A percentile compares a stretch with the other conserved stretches of the same genome.
phyloP scores from a whole-genome alignment of 92 coral and sea anemone genomes.

The Anthopleura xanthogrammica region DNA sequence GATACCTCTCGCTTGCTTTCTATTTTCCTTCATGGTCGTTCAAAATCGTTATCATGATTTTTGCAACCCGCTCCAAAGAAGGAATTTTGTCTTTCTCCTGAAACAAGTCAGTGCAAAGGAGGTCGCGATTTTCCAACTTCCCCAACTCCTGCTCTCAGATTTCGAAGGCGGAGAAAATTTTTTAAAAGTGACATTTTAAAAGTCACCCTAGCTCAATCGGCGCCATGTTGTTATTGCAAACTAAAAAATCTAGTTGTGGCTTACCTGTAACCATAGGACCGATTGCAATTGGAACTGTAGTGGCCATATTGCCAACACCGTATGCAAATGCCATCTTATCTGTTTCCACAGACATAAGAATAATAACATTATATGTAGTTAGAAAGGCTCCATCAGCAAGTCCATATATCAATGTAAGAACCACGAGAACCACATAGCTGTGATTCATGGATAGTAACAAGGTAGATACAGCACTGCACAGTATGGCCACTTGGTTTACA shows the following conservation, averaged over 20 bases:
- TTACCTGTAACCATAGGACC: conserved; percentile 28
- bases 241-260: background rate
- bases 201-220: no score
- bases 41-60: no score
- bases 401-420: conserved; percentile 19
- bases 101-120: no score
- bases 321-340: conserved; percentile 18
- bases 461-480: conserved; percentile 13
- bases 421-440: conserved; percentile 23
- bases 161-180: no score
- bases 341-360: background rate
- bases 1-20: no score
- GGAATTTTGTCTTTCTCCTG: no score
- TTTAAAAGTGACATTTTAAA: no score
- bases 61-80: no score
- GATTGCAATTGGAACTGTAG: background rate
- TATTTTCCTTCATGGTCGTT: no score
- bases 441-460: conserved; percentile 2
- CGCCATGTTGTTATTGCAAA: no score
- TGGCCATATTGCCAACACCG: conserved; percentile 17
- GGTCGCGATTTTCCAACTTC: no score
- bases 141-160: no score
- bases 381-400: conserved; percentile 25
- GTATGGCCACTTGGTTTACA: conserved; percentile 6
- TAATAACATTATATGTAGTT: conserved; percentile 10